Percentiles rank a stretch among this genome's conserved stretches.
phyloP scores from a whole-genome alignment of 2,888 invertebrate genomes.

The Drosophila multiciliata region DNA sequence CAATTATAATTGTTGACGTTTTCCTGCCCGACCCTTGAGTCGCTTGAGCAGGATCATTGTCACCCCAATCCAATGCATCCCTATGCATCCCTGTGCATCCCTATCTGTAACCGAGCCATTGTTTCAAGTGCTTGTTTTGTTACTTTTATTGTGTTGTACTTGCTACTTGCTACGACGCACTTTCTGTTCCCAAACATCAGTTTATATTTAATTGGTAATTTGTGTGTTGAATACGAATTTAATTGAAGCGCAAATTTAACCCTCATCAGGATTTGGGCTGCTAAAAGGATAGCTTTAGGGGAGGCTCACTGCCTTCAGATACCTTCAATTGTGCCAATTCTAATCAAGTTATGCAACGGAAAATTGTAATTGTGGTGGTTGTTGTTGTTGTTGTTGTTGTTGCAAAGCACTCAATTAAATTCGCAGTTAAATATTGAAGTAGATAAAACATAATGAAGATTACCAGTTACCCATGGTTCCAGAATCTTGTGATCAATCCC shows the following conservation, averaged over 20 bases:
- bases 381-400: not conserved
- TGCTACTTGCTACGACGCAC: slow-evolving; percentile 36
- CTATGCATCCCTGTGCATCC: not conserved
- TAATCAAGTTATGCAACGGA: not conserved
- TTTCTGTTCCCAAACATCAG: slow-evolving; percentile 29
- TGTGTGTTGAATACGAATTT: slow-evolving; percentile 75
- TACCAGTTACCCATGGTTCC: not conserved
- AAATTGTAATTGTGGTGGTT: not conserved
- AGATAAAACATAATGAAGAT: not conserved
- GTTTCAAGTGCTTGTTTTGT: slow-evolving; percentile 30
- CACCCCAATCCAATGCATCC: slow-evolving; percentile 26
- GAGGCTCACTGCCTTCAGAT: not conserved
- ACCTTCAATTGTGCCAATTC: not conserved
- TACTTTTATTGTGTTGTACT: slow-evolving; percentile 11
- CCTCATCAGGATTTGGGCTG: slow-evolving; percentile 57
- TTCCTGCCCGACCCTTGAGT: slow-evolving; percentile 13
- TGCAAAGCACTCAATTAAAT: not conserved
- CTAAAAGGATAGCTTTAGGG: not conserved
- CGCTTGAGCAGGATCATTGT: slow-evolving; percentile 16
- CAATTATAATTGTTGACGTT: slow-evolving; percentile 29
- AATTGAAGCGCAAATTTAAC: slow-evolving; percentile 75
- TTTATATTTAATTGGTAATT: slow-evolving; percentile 66
- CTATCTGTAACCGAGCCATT: slow-evolving; percentile 3
- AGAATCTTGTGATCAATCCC: not conserved
- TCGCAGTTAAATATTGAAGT: not conserved